Evolutionary conservation across 1,140 invertebrate species (phyloP).

Genomic region (Paraescarpia echinospica): DNA sequence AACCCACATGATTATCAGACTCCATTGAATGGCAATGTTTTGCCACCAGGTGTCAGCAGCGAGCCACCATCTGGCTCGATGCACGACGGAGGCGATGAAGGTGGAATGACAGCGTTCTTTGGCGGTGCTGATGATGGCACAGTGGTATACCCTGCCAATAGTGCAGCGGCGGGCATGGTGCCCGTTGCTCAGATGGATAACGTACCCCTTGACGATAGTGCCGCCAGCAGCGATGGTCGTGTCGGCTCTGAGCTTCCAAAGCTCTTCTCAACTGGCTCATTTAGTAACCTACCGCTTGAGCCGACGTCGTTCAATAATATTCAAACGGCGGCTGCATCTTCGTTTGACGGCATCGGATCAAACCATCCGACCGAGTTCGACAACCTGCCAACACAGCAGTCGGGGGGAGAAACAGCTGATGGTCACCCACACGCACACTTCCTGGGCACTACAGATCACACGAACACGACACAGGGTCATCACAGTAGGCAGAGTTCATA

Average conservation of each 20-base stretch:
- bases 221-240: background rate
- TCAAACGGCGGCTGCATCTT: background rate
- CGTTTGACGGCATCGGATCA: background rate
- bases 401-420: background rate
- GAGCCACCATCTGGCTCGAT: background rate
- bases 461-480: background rate
- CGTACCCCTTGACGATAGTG: background rate
- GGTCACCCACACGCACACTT: background rate
- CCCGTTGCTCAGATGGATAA: background rate
- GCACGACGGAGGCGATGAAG: background rate
- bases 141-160: background rate
- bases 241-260: background rate
- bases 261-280: background rate
- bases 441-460: background rate
- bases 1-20: background rate
- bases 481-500: background rate
- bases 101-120: constrained; percentile 7
- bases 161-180: background rate
- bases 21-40: background rate
- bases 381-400: background rate
- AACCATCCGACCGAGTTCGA: background rate
- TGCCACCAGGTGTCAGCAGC: background rate
- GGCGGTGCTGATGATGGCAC: background rate
- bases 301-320: background rate
- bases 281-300: constrained; percentile 1